These are phyloP conservation scores for Cirrhinus molitorella DNA, from an alignment of 2,797 vertebrate genomes.

Conservation along the genomic window DNA sequence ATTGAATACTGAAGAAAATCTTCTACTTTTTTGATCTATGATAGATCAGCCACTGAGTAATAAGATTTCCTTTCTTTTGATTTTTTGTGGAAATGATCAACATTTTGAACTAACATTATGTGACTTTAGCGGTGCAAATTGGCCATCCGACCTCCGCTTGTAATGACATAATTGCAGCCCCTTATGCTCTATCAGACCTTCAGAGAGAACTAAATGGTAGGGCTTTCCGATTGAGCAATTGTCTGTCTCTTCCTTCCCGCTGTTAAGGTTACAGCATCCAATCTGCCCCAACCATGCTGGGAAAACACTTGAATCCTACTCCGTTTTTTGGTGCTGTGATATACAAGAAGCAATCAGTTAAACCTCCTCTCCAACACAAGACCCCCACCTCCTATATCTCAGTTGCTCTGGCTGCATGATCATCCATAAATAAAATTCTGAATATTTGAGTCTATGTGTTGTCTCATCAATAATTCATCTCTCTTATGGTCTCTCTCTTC, in stretches of 20 bases:
- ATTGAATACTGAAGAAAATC: neutral
- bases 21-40: neutral
- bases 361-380: constrained; percentile 19
- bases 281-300: constrained; percentile 14
- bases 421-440: neutral
- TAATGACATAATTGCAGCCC: constrained; percentile 6
- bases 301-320: constrained; percentile 23
- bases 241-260: constrained; percentile 21
- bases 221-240: constrained; percentile 4
- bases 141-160: neutral
- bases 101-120: neutral
- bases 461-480: constrained; percentile 73
- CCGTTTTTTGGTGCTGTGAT: neutral
- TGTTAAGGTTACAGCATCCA: constrained; percentile 33
- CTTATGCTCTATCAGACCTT: constrained; percentile 4
- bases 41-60: neutral
- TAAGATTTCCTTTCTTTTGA: neutral
- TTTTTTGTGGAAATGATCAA: neutral
- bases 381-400: neutral
- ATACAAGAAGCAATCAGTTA: constrained; percentile 37
- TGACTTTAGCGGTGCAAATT: neutral
- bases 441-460: constrained; percentile 67
- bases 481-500: constrained; percentile 48
- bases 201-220: neutral
- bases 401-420: constrained; percentile 53